Percentiles rank a stretch among this genome's conserved stretches.
Conservation (phyloP, 2,888 invertebrate species). For the Latrodectus hesperus region DNA sequence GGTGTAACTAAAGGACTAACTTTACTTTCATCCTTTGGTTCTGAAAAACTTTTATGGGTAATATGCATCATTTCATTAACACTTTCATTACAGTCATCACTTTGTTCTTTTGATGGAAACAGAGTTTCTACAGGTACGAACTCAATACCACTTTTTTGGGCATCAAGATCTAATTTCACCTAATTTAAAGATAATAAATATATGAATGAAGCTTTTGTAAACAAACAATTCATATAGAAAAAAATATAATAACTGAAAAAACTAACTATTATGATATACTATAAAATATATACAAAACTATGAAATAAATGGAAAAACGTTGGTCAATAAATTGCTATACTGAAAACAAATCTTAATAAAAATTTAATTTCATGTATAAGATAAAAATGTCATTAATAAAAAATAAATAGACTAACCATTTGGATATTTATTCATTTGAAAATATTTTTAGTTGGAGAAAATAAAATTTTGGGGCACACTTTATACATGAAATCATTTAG, state of each 20-base stretch:
- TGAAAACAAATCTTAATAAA: not conserved
- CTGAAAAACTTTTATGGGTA: not conserved
- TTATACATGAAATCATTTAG: too few relatives aligned
- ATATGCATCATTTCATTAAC: not conserved
- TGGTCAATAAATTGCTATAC: not conserved
- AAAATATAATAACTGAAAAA: not conserved
- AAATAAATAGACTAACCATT: too few relatives aligned
- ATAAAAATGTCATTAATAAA: too few relatives aligned
- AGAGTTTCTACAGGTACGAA: constrained; percentile 72
- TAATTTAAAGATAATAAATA: constrained; percentile 13
- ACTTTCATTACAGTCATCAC: not conserved
- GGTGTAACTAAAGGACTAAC: not conserved
- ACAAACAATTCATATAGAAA: not conserved
- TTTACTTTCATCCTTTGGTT: not conserved
- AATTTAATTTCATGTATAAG: too few relatives aligned
- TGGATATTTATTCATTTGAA: too few relatives aligned
- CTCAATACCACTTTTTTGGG: constrained; percentile 74
- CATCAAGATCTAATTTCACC: constrained; percentile 73
- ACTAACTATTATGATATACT: not conserved
- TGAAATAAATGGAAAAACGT: not conserved
- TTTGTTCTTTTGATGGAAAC: not conserved
- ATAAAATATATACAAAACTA: not conserved
- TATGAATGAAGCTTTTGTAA: not conserved
- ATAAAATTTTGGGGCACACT: too few relatives aligned
- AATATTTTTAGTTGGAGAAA: too few relatives aligned